A percentile compares a stretch with the other conserved stretches of the same genome.
Conservation (phyloP, 2,888 invertebrate species). For the Heliconius ethilla region DNA sequence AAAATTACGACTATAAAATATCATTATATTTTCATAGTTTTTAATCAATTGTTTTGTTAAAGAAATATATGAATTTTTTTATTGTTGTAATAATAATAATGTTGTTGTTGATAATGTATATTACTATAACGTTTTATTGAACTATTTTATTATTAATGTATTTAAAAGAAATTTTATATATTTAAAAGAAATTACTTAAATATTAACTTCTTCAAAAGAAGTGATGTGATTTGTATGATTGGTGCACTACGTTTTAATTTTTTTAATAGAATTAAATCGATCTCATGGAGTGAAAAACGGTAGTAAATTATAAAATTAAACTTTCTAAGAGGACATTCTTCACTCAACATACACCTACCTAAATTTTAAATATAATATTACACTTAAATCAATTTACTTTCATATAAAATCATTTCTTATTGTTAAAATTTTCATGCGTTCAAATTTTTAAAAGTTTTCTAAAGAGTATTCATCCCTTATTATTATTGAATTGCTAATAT, state of each 20-base stretch:
- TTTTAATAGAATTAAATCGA: neutral
- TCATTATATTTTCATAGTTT: neutral
- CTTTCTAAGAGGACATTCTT: no score
- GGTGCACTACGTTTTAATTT: neutral
- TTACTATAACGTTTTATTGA: neutral
- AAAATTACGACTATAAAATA: neutral
- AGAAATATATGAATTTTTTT: neutral
- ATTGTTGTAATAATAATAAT: neutral
- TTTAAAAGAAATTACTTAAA: neutral
- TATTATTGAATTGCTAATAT: neutral
- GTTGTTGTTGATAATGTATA: neutral
- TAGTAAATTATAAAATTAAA: neutral
- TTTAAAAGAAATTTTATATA: no score
- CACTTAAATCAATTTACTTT: neutral
- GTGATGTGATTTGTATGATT: neutral
- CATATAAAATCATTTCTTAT: neutral
- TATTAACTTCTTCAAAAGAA: neutral
- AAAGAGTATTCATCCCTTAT: neutral
- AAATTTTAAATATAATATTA: no score
- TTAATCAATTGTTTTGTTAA: neutral
- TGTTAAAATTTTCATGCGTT: no score
- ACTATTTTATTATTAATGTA: neutral
- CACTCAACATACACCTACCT: no score
- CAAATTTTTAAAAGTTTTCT: no score
- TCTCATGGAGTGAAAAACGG: neutral